Evolutionary conservation across 1,140 invertebrate species (phyloP).

Genomic region (Phenacoccus solenopsis): DNA sequence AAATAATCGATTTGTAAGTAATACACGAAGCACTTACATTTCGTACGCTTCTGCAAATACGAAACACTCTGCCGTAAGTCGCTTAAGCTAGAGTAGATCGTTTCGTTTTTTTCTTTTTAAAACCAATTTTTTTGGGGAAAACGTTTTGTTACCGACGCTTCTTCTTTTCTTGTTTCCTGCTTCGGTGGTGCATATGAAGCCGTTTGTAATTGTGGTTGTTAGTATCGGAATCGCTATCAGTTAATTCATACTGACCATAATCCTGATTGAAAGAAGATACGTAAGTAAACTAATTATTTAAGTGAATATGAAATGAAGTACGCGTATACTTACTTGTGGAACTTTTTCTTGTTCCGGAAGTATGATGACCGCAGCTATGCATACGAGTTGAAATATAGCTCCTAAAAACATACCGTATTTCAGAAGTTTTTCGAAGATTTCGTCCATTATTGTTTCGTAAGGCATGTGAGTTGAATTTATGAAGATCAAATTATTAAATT

Average conservation of each 20-base stretch:
- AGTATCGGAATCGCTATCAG: slow-evolving; percentile 18
- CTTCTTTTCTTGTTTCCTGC: slow-evolving; percentile 20
- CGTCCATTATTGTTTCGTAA: slow-evolving; percentile 14
- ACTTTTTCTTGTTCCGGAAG: not conserved
- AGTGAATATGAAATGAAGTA: not conserved
- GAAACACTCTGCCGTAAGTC: too few species aligned
- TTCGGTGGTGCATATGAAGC: slow-evolving; percentile 16
- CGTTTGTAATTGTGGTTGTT: not conserved
- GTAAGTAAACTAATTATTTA: not conserved
- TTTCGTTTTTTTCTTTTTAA: not conserved
- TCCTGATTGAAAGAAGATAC: not conserved
- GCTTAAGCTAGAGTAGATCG: too few species aligned
- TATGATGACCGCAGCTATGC: slow-evolving; percentile 15
- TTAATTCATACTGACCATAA: not conserved
- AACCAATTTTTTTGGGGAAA: not conserved
- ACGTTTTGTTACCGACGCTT: slow-evolving; percentile 19
- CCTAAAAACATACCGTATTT: slow-evolving; percentile 17
- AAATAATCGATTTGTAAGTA: too few species aligned
- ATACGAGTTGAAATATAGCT: slow-evolving; percentile 15
- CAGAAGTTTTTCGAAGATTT: slow-evolving; percentile 18
- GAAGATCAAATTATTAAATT: too few species aligned
- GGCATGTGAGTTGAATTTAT: too few species aligned
- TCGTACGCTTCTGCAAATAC: too few species aligned
- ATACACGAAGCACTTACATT: too few species aligned
- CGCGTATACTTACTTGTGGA: not conserved